Percentiles rank a stretch among this genome's conserved stretches.
phyloP scores from a whole-genome alignment of 2,797 vertebrate genomes.

The Hemibagrus guttatus region DNA sequence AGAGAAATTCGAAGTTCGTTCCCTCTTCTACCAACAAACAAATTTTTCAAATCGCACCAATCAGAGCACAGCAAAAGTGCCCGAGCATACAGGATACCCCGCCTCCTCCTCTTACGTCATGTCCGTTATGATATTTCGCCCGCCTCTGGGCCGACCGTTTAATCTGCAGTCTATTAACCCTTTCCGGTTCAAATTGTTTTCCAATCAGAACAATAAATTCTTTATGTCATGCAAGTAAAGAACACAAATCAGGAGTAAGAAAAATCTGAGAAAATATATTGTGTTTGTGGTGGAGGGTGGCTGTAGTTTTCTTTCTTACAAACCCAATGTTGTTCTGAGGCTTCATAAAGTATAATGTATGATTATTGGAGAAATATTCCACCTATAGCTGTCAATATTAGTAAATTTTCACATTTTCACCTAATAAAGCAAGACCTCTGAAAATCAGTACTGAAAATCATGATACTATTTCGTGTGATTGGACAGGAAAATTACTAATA shows the following conservation, averaged over 20 bases:
- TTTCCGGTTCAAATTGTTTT: not conserved
- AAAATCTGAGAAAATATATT: not conserved
- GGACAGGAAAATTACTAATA: not conserved
- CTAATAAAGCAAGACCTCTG: not conserved
- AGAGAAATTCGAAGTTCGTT: slow-evolving; percentile 59
- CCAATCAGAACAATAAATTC: not conserved
- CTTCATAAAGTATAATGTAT: too few relatives aligned
- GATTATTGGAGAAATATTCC: not conserved
- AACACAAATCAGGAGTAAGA: not conserved
- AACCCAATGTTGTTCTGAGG: not conserved
- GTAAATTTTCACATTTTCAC: not conserved
- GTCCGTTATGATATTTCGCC: not conserved
- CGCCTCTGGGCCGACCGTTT: not conserved
- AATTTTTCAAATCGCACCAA: slow-evolving; percentile 69
- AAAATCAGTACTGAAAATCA: too few relatives aligned
- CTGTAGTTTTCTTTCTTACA: not conserved
- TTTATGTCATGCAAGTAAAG: not conserved
- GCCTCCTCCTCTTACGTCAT: not conserved
- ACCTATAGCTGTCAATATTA: not conserved
- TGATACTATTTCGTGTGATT: not conserved
- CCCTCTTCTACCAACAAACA: slow-evolving; percentile 63
- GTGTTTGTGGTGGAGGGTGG: too few relatives aligned
- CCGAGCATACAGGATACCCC: slow-evolving; percentile 23
- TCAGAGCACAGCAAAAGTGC: slow-evolving; percentile 46
- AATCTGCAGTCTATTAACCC: not conserved